Evolutionary conservation across 2,113 vertebrate genomes (phyloP), one percentile per base, ranked within the genome.

Genomic region (Numenius arquata): DNA sequence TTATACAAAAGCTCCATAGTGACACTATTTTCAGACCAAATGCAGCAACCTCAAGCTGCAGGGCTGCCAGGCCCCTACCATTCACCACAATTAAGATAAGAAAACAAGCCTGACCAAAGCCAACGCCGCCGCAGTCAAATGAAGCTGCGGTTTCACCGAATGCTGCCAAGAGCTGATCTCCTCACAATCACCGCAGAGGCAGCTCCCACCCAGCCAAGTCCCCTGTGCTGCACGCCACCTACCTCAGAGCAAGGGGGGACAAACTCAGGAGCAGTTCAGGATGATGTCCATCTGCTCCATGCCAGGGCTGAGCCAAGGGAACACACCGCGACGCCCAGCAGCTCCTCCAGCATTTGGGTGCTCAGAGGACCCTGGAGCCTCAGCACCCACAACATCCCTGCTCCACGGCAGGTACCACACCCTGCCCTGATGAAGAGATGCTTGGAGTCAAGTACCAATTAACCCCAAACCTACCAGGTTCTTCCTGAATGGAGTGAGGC

Each of bases 391-490:
- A 50, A 4, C 17, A 15, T 9, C 40, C 59, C 52, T 41, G 29
- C 62, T 92, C 53, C 80, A 47, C 26, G 7, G 21, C 52, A 53
- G 58, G 84, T 22, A 52, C 74, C 47, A 48, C 26, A 67, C 43
- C 80, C 36, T 71, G 70, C 77, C 91, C 52, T 74, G 56, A 45
- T 30, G 66, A 79, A 88, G 50, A 89, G 79, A 21, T 90, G 96
- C 85, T 94, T 89, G 36, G 71, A 85, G 87, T 61, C 26, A 50
- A 82, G 63, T 11, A 48, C 91, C 62, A 79, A 90, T 76, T 29
- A 96, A 93, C 84, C 82, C 93, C 93, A 78, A 38, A 82, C 19
- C 85, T 47, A 67, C 36, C 70, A 73, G 88, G 78, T 52, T 91
- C 71, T 77, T 62, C 90, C 80, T 30, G 70, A 88, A 63, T 0